A percentile compares a stretch with the other conserved stretches of the same genome.
Conservation (phyloP, 2,113 vertebrate species). For the Equus przewalskii region DNA sequence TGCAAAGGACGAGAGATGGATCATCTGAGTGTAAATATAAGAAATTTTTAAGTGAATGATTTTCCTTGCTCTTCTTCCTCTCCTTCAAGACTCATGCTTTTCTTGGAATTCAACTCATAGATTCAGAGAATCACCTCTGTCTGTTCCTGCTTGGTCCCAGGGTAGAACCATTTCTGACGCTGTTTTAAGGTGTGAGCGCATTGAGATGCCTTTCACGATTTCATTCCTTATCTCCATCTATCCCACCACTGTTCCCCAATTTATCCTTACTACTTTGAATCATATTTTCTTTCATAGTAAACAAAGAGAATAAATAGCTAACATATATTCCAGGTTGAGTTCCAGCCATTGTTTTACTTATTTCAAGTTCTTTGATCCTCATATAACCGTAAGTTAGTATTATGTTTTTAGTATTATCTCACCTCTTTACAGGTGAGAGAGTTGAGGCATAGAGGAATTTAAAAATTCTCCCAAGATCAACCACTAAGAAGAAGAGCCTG, state of each 20-base stretch:
- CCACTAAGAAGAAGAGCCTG: not conserved
- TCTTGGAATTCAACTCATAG: accelerated
- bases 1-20: not conserved
- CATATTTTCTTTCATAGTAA: not conserved
- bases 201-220: not conserved
- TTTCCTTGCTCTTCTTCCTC: not conserved
- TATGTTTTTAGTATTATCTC: too few relatives aligned
- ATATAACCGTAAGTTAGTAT: accelerated
- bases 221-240: accelerated
- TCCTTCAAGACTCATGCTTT: not conserved
- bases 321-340: accelerated
- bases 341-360: not conserved
- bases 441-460: not conserved
- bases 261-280: accelerated
- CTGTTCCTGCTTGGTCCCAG: not conserved
- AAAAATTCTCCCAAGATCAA: not conserved
- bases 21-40: not conserved
- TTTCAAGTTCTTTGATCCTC: not conserved
- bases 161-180: not conserved
- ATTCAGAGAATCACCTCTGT: not conserved
- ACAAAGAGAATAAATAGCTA: not conserved
- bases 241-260: not conserved
- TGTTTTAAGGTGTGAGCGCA: not conserved
- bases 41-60: not conserved
- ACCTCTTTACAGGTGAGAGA: not conserved